Conservation (phyloP, 2,797 vertebrate species). For the Aphelocoma californica region DNA sequence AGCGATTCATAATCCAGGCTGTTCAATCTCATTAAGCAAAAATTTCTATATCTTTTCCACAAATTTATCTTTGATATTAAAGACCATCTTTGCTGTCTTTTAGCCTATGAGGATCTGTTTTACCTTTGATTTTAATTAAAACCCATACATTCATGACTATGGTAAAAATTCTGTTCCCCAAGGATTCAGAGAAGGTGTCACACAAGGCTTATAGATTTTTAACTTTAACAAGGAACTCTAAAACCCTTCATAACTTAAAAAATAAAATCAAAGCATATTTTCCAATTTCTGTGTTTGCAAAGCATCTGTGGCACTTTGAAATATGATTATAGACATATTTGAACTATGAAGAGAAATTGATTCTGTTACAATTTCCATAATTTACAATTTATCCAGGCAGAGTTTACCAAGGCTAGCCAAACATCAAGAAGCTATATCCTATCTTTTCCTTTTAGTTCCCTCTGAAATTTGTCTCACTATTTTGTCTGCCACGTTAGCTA, state of each 20-base stretch:
- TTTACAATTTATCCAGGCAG: background rate
- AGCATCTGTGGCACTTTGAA: background rate
- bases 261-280: background rate
- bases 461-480: background rate
- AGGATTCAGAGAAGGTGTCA: background rate
- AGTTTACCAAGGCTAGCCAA: background rate
- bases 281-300: background rate
- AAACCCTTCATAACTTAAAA: background rate
- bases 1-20: background rate
- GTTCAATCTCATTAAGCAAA: background rate
- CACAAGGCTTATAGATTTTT: background rate
- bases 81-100: background rate
- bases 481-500: background rate
- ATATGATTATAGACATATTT: background rate
- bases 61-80: background rate
- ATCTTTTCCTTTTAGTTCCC: background rate
- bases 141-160: background rate
- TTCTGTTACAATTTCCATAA: background rate
- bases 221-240: background rate
- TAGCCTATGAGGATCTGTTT: background rate
- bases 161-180: background rate
- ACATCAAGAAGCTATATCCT: background rate
- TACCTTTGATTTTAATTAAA: background rate
- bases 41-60: background rate
- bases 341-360: background rate